Evolutionary conservation across 2,113 vertebrate species (phyloP).

Genomic region (Callocephalon fimbriatum): DNA sequence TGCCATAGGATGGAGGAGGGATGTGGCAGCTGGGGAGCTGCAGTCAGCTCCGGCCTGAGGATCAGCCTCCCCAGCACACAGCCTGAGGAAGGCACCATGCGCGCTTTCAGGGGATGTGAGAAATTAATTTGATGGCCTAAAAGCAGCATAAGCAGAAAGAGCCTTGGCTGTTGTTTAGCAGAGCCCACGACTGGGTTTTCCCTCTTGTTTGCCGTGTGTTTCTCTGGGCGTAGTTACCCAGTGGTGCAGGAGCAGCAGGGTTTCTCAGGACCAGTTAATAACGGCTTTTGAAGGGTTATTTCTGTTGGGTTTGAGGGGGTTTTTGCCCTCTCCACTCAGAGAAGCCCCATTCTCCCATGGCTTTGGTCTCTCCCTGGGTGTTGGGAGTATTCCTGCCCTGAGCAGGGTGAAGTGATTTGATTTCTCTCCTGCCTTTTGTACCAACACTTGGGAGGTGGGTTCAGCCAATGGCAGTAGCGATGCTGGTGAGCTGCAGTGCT

Average conservation of each 20-base stretch:
- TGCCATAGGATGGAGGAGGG: constrained; percentile 20
- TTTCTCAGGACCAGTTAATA: background rate
- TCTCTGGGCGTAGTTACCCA: background rate
- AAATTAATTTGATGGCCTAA: constrained; percentile 48
- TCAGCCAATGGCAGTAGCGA: background rate
- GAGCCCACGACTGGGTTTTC: background rate
- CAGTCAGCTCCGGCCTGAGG: constrained; percentile 16
- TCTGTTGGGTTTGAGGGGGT: background rate
- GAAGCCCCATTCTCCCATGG: background rate
- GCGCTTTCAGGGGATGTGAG: constrained; percentile 18
- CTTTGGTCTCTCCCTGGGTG: rapidly evolving
- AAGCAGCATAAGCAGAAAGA: constrained; percentile 28
- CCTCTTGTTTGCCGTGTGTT: background rate
- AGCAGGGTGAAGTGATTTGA: background rate
- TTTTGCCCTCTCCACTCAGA: background rate
- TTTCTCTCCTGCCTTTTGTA: background rate
- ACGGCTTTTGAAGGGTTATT: background rate
- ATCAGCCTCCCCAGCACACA: constrained; percentile 29
- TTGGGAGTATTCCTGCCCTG: background rate
- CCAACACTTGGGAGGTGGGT: background rate
- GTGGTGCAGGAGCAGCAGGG: rapidly evolving
- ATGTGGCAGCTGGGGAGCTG: constrained; percentile 37
- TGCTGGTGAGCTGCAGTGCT: background rate
- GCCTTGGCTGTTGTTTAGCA: background rate
- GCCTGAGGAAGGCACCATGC: background rate